Evolutionary conservation across 1,140 invertebrate genomes (phyloP), one percentile per base, ranked within the genome.

Genomic region (Holotrichia oblita): DNA sequence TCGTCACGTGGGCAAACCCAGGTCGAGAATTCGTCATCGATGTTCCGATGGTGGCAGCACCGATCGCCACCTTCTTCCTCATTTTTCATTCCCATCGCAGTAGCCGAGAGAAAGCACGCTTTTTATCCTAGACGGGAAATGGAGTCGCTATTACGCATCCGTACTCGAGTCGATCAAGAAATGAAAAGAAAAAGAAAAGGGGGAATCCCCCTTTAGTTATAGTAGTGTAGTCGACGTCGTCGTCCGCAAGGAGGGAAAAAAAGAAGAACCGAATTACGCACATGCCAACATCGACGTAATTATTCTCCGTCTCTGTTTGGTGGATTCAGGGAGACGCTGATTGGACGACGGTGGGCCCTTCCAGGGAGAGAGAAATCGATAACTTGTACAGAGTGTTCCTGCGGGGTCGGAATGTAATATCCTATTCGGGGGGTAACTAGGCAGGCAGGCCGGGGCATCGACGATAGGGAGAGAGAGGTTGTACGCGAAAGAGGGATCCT

Each of bases 301-400:
- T 64, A 64, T 64, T 64, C 61, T 64, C 61, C 61, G 61, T 64
- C 61, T 64, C 61, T 64, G 61, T 64, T 64, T 64, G 61, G 61
- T 64, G 61, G 17, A 64, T 64, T 64, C 22, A 64, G 61, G 61
- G 20, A 27, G 61, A 20, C 61, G 20, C 61, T 64, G 61, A 64
- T 64, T 64, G 61, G 61, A 64, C 61, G 61, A 27, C 61, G 3
- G 6, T 10, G 24, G 61, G n/a, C n/a, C n/a, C 61, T 64, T 3
- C 61, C 61, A 64, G 61, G 61, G 61, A 64, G 61, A n/a, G n/a
- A 64, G 61, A 64, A 64, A 64, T 64, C 61, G 61, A 64, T 64
- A 64, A 64, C 61, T 20, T 64, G 61, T 64, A 64, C 61, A 64
- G 61, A 64, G 61, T 64, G 61, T 64, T 64, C n/a, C n/a, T 64